Evolutionary conservation across 2,888 invertebrate genomes (phyloP).

Genomic region (Monopis laevigella): DNA sequence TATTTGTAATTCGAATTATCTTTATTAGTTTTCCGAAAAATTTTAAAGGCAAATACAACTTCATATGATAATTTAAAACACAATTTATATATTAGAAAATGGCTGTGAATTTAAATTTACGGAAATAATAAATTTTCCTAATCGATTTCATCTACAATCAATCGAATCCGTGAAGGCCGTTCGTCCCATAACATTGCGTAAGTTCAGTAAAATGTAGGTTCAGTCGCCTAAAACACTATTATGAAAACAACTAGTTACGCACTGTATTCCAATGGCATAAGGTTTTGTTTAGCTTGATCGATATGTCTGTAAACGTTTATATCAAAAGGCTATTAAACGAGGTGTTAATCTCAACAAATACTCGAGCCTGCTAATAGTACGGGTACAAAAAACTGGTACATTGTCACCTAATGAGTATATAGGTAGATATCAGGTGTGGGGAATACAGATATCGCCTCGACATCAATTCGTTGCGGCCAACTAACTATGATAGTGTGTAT

Average conservation of each 20-base stretch:
- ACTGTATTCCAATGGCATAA: background rate
- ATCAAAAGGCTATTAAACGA: background rate
- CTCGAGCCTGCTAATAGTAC: background rate
- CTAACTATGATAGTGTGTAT: background rate
- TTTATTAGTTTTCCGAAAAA: background rate
- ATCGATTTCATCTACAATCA: no score
- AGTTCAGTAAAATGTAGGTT: background rate
- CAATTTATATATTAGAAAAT: background rate
- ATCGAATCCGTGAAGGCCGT: background rate
- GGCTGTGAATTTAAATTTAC: background rate
- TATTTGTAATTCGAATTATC: background rate
- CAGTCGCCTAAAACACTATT: background rate
- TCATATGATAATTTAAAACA: background rate
- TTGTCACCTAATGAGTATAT: background rate
- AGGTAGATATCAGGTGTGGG: background rate
- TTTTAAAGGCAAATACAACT: background rate
- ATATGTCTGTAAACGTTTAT: no score
- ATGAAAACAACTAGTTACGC: background rate
- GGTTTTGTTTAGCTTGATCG: no score
- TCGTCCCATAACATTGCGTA: background rate
- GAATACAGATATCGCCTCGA: background rate
- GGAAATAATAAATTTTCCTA: background rate
- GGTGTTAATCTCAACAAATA: slow-evolving; percentile 3
- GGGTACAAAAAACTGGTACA: background rate
- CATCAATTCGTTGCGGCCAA: background rate